Conservation (phyloP, 2,113 vertebrate species). For the Macquaria ambigua region DNA sequence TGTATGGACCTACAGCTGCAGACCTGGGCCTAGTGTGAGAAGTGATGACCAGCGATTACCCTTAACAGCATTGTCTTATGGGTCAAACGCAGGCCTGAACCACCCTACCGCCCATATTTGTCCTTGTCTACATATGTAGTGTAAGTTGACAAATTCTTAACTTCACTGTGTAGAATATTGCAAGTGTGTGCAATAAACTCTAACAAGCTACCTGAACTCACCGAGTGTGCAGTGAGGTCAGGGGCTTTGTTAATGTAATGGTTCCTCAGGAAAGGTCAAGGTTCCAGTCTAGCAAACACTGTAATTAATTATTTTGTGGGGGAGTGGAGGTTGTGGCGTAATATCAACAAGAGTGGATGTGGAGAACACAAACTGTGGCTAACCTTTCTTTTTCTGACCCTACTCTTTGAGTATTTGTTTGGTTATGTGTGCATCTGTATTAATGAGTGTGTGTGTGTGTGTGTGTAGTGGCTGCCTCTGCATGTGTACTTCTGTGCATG, state of each 20-base stretch:
- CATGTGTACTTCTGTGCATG: neutral
- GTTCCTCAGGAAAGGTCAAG: constrained; percentile 69
- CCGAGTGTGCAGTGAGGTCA: constrained; percentile 38
- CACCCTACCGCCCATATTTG: neutral
- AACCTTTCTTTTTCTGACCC: neutral
- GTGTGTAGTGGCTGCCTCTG: neutral
- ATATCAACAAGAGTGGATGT: constrained; percentile 3
- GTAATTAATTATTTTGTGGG: constrained; percentile 68
- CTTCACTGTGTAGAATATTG: constrained; percentile 29
- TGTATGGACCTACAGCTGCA: neutral
- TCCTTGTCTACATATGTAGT: neutral
- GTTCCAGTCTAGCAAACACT: constrained; percentile 70
- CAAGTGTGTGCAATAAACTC: constrained; percentile 30
- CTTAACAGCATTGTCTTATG: neutral
- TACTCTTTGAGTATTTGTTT: neutral
- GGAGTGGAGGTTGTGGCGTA: neutral
- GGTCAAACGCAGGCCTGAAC: neutral
- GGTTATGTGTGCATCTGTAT: neutral
- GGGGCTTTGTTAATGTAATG: constrained; percentile 50
- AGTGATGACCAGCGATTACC: neutral
- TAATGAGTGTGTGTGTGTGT: neutral
- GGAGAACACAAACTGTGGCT: neutral
- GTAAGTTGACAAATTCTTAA: constrained; percentile 12
- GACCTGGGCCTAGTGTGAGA: neutral
- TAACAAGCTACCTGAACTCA: constrained; percentile 29